Evolutionary conservation across 53 echinoderm and acorn worm genomes (phyloP).

Genomic region (Antedon mediterranea): DNA sequence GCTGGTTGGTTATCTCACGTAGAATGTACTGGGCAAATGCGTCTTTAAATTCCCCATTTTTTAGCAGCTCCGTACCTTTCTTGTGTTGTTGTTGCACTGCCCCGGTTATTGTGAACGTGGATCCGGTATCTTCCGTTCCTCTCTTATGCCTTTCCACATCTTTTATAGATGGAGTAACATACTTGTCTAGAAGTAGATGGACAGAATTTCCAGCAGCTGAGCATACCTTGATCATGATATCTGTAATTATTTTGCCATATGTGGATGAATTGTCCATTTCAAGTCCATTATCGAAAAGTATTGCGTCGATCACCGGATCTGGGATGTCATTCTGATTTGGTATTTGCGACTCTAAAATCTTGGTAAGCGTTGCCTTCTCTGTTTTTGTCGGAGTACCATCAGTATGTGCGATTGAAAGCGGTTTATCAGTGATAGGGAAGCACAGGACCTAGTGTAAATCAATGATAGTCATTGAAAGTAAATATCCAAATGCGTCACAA

Average conservation of each 20-base stretch:
- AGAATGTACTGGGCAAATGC: conserved; percentile 11
- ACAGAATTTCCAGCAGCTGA: conserved; percentile 19
- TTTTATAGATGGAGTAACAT: conserved; percentile 28
- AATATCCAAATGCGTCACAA: conserved; percentile 14
- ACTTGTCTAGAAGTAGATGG: conserved; percentile 29
- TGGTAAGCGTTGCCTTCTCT: conserved; percentile 15
- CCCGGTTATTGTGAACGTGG: conserved; percentile 16
- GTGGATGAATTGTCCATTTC: conserved; percentile 28
- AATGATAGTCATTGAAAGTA: conserved; percentile 22
- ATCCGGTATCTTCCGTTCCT: conserved; percentile 5
- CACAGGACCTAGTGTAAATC: no score
- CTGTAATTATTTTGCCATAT: conserved; percentile 24
- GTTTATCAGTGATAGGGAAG: no score
- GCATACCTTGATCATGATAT: conserved; percentile 28
- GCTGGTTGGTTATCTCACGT: conserved; percentile 27
- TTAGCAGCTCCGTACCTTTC: conserved; percentile 15
- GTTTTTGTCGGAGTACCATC: conserved; percentile 30
- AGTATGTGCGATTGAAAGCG: conserved; percentile 23
- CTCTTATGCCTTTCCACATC: conserved; percentile 26
- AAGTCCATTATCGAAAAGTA: conserved; percentile 37
- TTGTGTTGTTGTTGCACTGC: conserved; percentile 25
- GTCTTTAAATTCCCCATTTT: conserved; percentile 15
- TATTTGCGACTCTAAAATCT: conserved; percentile 6
- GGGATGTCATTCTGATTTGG: neutral
- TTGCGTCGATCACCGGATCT: conserved; percentile 6